Evolutionary conservation across 2,113 vertebrate species (phyloP).

Genomic region (Ptychochromis oligacanthus): DNA sequence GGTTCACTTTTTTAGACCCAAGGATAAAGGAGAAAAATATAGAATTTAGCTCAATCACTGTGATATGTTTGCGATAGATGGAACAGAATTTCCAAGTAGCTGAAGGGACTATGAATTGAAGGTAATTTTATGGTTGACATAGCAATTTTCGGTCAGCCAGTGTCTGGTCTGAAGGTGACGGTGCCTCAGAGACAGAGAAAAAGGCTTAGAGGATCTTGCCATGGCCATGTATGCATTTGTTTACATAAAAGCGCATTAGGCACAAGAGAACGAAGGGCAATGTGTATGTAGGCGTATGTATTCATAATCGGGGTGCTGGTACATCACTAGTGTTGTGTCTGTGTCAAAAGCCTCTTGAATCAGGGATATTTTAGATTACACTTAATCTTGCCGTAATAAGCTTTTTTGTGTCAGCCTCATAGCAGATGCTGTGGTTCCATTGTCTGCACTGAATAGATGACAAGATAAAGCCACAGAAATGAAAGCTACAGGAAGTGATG

Average conservation of each 20-base stretch:
- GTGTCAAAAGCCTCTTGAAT: slow-evolving; percentile 47
- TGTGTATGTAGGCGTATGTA: neutral
- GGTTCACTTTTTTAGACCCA: neutral
- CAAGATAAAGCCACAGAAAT: slow-evolving; percentile 67
- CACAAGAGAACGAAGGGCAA: neutral
- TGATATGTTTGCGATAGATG: slow-evolving; percentile 14
- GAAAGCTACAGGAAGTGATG: slow-evolving; percentile 76
- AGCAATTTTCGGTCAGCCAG: slow-evolving; percentile 40
- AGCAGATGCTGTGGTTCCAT: slow-evolving; percentile 53
- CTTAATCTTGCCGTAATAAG: slow-evolving; percentile 59
- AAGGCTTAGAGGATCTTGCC: neutral
- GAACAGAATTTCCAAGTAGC: slow-evolving; percentile 46
- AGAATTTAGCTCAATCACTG: slow-evolving; percentile 29
- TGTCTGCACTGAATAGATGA: slow-evolving; percentile 69
- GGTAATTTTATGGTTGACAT: slow-evolving; percentile 70
- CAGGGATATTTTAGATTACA: slow-evolving; percentile 48
- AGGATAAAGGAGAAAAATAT: slow-evolving; percentile 9
- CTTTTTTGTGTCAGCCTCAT: slow-evolving; percentile 62
- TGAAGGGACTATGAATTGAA: slow-evolving; percentile 60
- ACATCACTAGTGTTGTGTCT: slow-evolving; percentile 26
- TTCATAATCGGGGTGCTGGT: neutral
- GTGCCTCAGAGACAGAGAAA: neutral
- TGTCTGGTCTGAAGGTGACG: slow-evolving; percentile 32
- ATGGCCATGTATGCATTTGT: neutral
- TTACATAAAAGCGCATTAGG: neutral